A percentile compares a stretch with the other conserved stretches of the same genome.
Conservation (phyloP, 2,888 invertebrate genomes). For the Nasonovia ribisnigri region DNA sequence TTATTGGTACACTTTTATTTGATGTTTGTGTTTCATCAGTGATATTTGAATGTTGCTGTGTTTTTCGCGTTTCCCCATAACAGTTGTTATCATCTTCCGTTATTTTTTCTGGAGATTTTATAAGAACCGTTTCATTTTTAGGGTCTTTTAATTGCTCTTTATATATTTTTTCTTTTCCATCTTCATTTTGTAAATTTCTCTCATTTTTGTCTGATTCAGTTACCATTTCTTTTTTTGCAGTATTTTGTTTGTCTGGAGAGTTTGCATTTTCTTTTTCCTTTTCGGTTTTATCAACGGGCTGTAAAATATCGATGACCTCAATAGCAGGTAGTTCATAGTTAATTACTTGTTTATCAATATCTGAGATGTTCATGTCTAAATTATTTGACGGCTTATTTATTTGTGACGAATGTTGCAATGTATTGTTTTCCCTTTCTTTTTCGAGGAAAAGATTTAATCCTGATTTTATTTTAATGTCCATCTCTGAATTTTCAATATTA, state of each 20-base stretch:
- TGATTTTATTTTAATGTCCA: not conserved
- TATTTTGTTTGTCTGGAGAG: too few relatives aligned
- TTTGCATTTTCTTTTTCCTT: accelerated
- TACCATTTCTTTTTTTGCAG: accelerated
- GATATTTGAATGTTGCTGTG: too few relatives aligned
- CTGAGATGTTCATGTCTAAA: not conserved
- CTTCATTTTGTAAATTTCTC: too few relatives aligned
- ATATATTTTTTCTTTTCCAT: too few relatives aligned
- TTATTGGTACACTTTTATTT: too few relatives aligned
- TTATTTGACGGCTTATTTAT: not conserved
- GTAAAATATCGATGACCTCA: not conserved
- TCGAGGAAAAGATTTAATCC: constrained; percentile 1
- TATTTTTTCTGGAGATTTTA: too few relatives aligned
- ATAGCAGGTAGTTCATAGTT: not conserved
- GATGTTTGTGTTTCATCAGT: too few relatives aligned
- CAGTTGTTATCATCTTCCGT: too few relatives aligned
- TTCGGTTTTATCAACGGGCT: not conserved
- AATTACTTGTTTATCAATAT: not conserved
- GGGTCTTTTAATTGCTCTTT: too few relatives aligned
- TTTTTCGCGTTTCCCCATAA: too few relatives aligned
- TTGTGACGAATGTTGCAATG: not conserved
- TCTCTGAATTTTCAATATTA: not conserved
- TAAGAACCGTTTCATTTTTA: too few relatives aligned
- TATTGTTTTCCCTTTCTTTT: constrained; percentile 27
- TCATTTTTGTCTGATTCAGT: not conserved